Base-by-base conservation (phyloP, 2,113 vertebrate species). In the Heterotis niloticus region DNA sequence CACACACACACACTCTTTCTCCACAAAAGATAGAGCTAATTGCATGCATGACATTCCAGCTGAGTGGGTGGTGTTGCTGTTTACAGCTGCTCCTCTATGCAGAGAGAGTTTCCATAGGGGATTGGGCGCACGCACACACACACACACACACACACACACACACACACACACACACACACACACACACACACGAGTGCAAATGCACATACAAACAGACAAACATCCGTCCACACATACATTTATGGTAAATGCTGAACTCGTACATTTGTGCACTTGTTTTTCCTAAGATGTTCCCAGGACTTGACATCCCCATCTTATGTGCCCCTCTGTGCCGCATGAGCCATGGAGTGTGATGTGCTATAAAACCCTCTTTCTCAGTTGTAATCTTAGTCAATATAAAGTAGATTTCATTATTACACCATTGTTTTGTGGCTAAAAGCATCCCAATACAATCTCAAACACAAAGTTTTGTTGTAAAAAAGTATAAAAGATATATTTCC, bases 21-120 rank as follows among this genome's bases (percentile, higher is more conserved):
- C 83, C 85, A 83, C 84, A 85, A 87, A 85, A 83, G 87, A 90
- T 92, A 91, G 91, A 92, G 93, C 92, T 88, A 91, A 93, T 92
- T 92, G 91, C 94, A 92, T 93, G 90, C 92, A 92, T 92, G 87
- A 92, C 93, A 95, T 96, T 95, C 94, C 94, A 93, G 92, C 93
- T 88, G 94, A 92, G 92, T 94, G 94, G 92, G 94, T 95, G 94
- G 95, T 91, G 94, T 88, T 78, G 89, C 87, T 86, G 90, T 92
- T 93, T 92, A 93, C 90, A 89, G 86, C 85, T 86, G 88, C 86
- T 89, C 87, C 83, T 84, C 87, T 79, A 85, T 88, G 88, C 85
- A 83, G 84, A 89, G 89, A 90, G 88, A 88, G 86, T 88, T 90
- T 86, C 51, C 87, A 86, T 84, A 90, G 76, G 64, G 68, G 51